Conservation (phyloP, 2,113 vertebrate species). For the Montifringilla adamsi region DNA sequence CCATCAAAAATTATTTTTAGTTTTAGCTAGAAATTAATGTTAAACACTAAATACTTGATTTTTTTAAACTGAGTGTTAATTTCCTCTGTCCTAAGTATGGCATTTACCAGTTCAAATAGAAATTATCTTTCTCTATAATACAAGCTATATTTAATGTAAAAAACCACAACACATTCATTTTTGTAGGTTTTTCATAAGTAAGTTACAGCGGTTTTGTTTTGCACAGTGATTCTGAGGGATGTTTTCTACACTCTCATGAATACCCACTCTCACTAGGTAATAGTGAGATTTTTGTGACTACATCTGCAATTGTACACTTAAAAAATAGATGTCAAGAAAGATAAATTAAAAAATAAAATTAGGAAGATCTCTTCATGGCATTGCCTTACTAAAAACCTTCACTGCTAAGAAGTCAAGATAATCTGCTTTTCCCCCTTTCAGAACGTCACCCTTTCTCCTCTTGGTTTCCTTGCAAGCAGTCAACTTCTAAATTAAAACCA, state of each 20-base stretch:
- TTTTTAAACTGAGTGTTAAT: not conserved
- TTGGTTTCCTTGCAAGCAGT: not conserved
- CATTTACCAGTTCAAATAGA: not conserved
- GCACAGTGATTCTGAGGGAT: not conserved
- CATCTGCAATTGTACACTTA: not conserved
- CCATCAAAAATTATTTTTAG: not conserved
- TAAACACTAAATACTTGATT: not conserved
- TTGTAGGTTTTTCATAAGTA: not conserved
- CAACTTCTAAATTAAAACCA: not conserved
- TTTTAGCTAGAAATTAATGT: not conserved
- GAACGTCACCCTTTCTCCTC: not conserved
- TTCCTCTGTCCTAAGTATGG: not conserved
- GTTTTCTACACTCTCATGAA: not conserved
- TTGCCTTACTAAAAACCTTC: not conserved
- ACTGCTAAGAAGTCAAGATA: not conserved
- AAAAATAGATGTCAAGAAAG: not conserved
- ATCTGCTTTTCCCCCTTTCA: not conserved
- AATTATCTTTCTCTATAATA: not conserved
- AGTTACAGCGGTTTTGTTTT: not conserved
- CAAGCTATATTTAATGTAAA: not conserved
- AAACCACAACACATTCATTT: rapidly evolving
- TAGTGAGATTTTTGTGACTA: not conserved
- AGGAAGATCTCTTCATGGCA: not conserved
- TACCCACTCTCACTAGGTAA: not conserved
- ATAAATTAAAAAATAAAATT: not conserved